Evolutionary conservation across 2,113 vertebrate genomes (phyloP), one percentile per base, ranked within the genome.

Genomic region (Pagrus major): DNA sequence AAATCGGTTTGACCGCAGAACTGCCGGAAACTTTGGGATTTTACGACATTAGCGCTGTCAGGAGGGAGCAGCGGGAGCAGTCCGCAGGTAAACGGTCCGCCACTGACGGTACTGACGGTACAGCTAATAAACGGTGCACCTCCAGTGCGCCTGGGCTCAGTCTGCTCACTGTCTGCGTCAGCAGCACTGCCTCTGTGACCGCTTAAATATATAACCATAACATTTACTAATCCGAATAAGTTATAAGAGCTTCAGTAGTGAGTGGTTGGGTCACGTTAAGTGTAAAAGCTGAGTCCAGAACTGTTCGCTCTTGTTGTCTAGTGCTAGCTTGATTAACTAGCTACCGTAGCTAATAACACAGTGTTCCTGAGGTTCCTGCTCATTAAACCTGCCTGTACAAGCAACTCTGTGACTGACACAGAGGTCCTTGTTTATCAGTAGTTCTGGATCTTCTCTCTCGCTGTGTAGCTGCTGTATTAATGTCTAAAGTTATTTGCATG

Each of bases 11-110:
- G 18, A 68, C 56, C 1, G 9, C 90, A 6, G 78, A 85, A 1
- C 84, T 92, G 18, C 88, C 94, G 0, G 95, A 96, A 64, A 95
- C 95, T 0, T 33, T 96, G 71, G 93, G 95, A 0, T 94, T 93
- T 89, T 95, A 93, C 75, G 93, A 95, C 37, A 83, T 90, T 6
- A 88, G 82, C 11, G 84, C 87, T 55, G 92, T 88, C 14, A 87
- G 86, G 78, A 83, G 89, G 69, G 88, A 93, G 61, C 81, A 83
- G 31, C 84, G 74, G 16, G 94, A 93, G 35, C 70, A 65, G 4
- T 82, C 93, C 72, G 90, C 94, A 94, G 95, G 95, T 96, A 91
- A 82, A 64, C 35, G 59, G 46, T 15, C 8, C 37, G 9, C 21
- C 1, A 7, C 49, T 6, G 64, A 71, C 69, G 41, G 33, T 15